These are phyloP conservation scores for Blastobasis lacticolella DNA, from an alignment of 2,888 invertebrate species.

Conservation along the genomic window DNA sequence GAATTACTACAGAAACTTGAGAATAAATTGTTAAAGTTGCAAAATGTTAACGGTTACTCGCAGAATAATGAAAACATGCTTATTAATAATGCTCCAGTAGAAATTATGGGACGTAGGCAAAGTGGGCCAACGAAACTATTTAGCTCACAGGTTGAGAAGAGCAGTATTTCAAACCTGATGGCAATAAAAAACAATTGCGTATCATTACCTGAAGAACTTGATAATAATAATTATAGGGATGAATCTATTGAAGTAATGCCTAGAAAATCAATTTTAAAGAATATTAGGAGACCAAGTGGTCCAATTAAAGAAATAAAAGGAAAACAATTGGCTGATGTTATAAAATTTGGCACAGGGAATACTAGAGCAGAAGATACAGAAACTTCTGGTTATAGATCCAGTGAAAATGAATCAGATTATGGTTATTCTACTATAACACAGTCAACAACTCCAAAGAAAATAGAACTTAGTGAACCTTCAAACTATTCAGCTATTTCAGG, in stretches of 20 bases:
- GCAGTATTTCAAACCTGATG: slow-evolving; percentile 37
- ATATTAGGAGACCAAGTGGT: slow-evolving; percentile 34
- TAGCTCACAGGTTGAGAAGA: slow-evolving; percentile 35
- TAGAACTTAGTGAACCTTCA: slow-evolving; percentile 56
- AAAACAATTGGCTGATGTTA: slow-evolving; percentile 18
- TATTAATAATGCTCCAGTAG: slow-evolving; percentile 17
- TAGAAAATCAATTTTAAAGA: slow-evolving; percentile 58
- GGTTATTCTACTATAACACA: slow-evolving; percentile 77
- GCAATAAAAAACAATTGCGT: slow-evolving; percentile 21
- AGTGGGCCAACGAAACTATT: slow-evolving; percentile 45
- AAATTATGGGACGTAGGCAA: slow-evolving; percentile 31
- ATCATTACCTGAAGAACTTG: slow-evolving; percentile 32
- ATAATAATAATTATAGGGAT: slow-evolving; percentile 17
- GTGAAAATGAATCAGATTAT: slow-evolving; percentile 75
- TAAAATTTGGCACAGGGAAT: slow-evolving; percentile 25
- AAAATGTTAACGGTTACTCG: slow-evolving; percentile 7
- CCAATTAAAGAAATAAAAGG: slow-evolving; percentile 27
- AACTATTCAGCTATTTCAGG: slow-evolving; percentile 54
- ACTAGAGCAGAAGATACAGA: slow-evolving; percentile 55
- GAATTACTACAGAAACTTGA: slow-evolving; percentile 39
- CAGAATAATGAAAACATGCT: slow-evolving; percentile 17
- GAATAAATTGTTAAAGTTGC: slow-evolving; percentile 26
- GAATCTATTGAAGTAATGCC: slow-evolving; percentile 30
- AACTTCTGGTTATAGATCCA: slow-evolving; percentile 74
- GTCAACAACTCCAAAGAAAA: slow-evolving; percentile 72